Base-by-base conservation (phyloP, 2,888 invertebrate genomes). In the Platynereis dumerilii region DNA sequence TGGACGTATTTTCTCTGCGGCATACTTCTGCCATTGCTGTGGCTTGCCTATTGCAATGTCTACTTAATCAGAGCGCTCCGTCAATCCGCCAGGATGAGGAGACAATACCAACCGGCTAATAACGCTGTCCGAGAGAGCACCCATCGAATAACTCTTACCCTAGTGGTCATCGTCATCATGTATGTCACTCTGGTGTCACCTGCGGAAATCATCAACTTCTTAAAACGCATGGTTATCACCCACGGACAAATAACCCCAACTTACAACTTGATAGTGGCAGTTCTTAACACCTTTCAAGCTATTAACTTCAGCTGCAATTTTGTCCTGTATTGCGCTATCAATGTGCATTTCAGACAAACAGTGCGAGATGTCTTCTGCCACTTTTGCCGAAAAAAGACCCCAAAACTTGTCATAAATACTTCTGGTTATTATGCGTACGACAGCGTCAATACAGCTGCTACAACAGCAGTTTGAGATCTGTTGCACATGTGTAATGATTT, bases 161-260 rank as follows among this genome's bases (percentile, higher is more conserved):
- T 81, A 15, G 77, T 81, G n/a, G 78, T 78, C 0, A 77, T 81
- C 27, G 77, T 81, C 26, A 71, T 81, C 20, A 69, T 80, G 56
- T 81, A 80, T 65, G 75, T 80, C 1, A 73, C 79, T 28, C 71
- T 81, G 10, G 80, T 81, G n/a, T 78, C 79, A 1, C 81, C 81
- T 1, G 78, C 78, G 20, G 81, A 81, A 67, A 71, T 80, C 12
- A 65, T 79, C 22, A 79, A 80, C 67, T 81, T 80, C 59, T 72
- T 75, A 12, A 64, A 73, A 52, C 55, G 64, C 20, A 63, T 69
- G 24, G 55, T 70, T 28, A 60, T 65, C n/a, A 63, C 72, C 20
- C 57, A 45, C n/a, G 45, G 66, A 17, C n/a, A 28, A 3, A 26
- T 52, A 1, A 58, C 56, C 10, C 39, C 59, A 24, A 28, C 57